These are phyloP conservation scores for Cepphus grylle DNA, from an alignment of 2,113 vertebrate species.

Conservation along the genomic window DNA sequence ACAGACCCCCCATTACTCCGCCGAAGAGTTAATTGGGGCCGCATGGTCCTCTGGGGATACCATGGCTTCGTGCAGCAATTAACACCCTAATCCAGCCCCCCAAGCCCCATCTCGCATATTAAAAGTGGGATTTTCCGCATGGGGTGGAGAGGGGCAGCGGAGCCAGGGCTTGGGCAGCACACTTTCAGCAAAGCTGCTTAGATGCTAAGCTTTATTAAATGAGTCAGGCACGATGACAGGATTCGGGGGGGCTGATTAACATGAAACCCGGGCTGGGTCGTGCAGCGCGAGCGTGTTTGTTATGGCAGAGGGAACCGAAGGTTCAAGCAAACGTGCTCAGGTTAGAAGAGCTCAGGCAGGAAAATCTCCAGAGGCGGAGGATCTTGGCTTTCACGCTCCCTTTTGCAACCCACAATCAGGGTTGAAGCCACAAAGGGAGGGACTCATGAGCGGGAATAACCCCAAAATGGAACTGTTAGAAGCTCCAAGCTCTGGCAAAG, in stretches of 20 bases:
- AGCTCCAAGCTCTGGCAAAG: not conserved
- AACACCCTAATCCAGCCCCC: constrained; percentile 69
- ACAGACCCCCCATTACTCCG: not conserved
- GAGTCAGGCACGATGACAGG: constrained; percentile 63
- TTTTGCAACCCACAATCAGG: rapidly evolving
- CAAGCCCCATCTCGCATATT: constrained; percentile 69
- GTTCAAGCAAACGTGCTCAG: constrained; percentile 19
- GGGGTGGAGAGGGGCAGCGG: constrained; percentile 45
- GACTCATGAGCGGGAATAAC: rapidly evolving
- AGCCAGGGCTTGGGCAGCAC: constrained; percentile 62
- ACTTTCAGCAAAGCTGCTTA: constrained; percentile 78
- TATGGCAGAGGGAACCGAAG: constrained; percentile 7
- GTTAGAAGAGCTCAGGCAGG: not conserved
- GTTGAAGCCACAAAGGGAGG: rapidly evolving
- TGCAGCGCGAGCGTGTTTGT: not conserved
- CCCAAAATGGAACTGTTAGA: rapidly evolving
- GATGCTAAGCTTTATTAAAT: constrained; percentile 75
- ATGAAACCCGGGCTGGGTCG: constrained; percentile 47
- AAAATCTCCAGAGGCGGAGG: not conserved
- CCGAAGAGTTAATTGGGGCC: constrained; percentile 65
- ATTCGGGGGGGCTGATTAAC: constrained; percentile 49
- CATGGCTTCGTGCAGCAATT: constrained; percentile 42
- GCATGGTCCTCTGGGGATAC: not conserved
- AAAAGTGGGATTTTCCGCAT: constrained; percentile 75
- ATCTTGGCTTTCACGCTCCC: not conserved